Evolutionary conservation across 2,888 invertebrate species (phyloP), one percentile per base, ranked within the genome.

Genomic region (Germaria angustata): DNA sequence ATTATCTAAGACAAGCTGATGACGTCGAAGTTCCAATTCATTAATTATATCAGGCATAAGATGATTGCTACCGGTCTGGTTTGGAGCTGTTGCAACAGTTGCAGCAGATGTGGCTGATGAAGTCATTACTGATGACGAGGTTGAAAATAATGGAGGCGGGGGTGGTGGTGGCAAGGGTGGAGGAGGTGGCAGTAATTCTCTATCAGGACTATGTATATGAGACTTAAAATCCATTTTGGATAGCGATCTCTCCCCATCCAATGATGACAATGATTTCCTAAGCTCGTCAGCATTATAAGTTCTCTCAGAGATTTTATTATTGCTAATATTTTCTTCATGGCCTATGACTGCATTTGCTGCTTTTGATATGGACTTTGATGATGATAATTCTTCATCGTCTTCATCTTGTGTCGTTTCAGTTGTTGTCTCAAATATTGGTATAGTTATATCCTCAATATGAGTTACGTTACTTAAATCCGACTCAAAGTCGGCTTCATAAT

Each of bases 1-100:
- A 88, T 93, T 92, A 87, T 94, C 94, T 49, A 94, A 93, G 87
- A 93, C 92, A 63, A 94, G 89, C 88, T 94, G 93, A 86, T 94
- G 93, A 80, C 93, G 91, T 57, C 94, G 92, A 83, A 93, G 91
- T 88, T 94, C 94, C 17, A 94, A 94, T 89, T 94, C 94, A 85
- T 90, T 92, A 55, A 91, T 91, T 78, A 91, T 89, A 75, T 89
- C 89, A 2, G 89, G 89, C 88, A 89, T 89, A 13, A 88, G 75
- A 51, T 84, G 79, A 69, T 22, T 81, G 28, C 15, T 73, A 36
- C 22, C 79, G 46, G 24, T 77, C 28, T 55, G 84, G 4, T 36
- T 36, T 13, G 53, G 46, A 13, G 49, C 9, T 11, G 41, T 22
- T 22, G 41, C 8, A 53, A 24, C 24, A 59, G 32, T 9, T 15